Evolutionary conservation across 2,888 invertebrate genomes (phyloP), one percentile per base, ranked within the genome.

Genomic region (Polietes domitor): DNA sequence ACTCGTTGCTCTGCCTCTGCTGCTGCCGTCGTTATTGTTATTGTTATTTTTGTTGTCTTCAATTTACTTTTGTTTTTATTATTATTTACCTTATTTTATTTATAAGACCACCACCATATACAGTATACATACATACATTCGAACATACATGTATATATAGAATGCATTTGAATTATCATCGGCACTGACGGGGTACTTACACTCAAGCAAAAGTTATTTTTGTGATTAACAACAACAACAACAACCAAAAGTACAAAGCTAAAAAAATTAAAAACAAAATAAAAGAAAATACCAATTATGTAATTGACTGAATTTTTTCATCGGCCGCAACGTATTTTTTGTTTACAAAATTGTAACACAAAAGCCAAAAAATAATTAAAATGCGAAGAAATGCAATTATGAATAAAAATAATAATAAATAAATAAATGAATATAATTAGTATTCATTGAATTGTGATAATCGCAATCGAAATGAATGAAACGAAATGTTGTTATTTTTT

Each of bases 81-180:
- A 32, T 41, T 58, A 50, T 32, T 41, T 75, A 58, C 24, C 10
- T 71, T 58, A 17, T 68, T 61, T 80, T 71, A 41, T 55, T 72
- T 53, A 71, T 32, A 53, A 47, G 32, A 50, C 2, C n/a, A 15
- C 47, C 47, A 4, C 63, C 77, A 61, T 72, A 68, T 47, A 63
- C 19, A 12, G 15, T 63, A 24, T 9, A 37, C 37, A 12, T 9
- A 37, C 37, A 12, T 7, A 37, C 17, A 71, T 28, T 58, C 41
- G 53, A 21, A 72, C 53, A 80, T 55, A 6, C 68, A 73, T 7
- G 37, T n/a, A n/a, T n/a, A n/a, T n/a, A n/a, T n/a, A 63, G 53
- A 77, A 63, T 26, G 12, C 19, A 70, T 19, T 43, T 24, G 24
- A 72, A 80, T 83, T 74, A 80, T 79, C 73, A 83, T 81, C 77